Conservation (phyloP, 2,113 vertebrate species). For the Burhinus bistriatus region DNA sequence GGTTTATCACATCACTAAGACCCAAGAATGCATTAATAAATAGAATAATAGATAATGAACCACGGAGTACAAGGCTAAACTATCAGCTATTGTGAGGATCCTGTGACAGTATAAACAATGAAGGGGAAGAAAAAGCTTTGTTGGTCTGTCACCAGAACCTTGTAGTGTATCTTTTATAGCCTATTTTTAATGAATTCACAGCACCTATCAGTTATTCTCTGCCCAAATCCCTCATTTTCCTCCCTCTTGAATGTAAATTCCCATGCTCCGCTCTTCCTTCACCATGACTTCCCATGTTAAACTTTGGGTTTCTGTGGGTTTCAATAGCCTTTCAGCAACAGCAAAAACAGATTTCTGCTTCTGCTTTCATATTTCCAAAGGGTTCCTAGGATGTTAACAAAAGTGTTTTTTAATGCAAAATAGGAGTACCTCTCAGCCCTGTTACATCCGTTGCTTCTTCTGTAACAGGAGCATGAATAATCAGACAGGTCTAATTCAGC, state of each 20-base stretch:
- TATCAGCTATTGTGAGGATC: constrained; percentile 48
- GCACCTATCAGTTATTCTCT: constrained; percentile 49
- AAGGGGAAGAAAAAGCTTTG: constrained; percentile 49
- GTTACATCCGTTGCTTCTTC: background rate
- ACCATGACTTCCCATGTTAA: constrained; percentile 35
- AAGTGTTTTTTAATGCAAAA: background rate
- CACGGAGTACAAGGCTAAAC: constrained; percentile 54
- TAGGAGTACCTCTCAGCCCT: background rate
- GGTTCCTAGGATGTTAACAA: background rate
- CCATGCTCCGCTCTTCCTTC: constrained; percentile 37
- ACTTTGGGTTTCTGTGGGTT: background rate
- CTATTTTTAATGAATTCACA: constrained; percentile 50
- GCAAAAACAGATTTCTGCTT: background rate
- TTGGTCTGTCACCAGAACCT: constrained; percentile 61
- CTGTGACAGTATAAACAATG: constrained; percentile 62
- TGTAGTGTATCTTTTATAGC: constrained; percentile 40
- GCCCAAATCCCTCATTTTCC: constrained; percentile 44
- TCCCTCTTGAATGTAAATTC: constrained; percentile 44
- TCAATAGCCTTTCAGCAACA: constrained; percentile 7
- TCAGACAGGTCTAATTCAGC: background rate
- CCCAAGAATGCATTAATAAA: constrained; percentile 69
- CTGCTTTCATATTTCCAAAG: background rate
- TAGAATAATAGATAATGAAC: constrained; percentile 64
- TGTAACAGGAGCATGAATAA: background rate
- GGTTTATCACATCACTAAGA: constrained; percentile 65